Evolutionary conservation across 1,140 invertebrate genomes (phyloP).

Genomic region (Drosophila tsacasi): DNA sequence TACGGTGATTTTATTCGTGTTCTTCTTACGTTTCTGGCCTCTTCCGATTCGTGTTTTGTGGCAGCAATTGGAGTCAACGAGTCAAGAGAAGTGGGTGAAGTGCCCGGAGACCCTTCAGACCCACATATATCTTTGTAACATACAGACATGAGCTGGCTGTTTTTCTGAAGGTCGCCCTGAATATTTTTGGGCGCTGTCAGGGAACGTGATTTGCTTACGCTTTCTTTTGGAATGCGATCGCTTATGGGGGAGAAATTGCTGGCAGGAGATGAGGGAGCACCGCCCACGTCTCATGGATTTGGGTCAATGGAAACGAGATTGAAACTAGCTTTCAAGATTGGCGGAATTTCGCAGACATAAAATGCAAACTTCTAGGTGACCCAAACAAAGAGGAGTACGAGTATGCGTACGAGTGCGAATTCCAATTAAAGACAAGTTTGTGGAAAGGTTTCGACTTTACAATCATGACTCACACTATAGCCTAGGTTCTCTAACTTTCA

Average conservation of each 20-base stretch:
- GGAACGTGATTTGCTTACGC: slow-evolving; percentile 73
- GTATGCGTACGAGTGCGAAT: slow-evolving; percentile 9
- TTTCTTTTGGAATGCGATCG: slow-evolving; percentile 62
- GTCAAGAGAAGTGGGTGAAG: slow-evolving; percentile 48
- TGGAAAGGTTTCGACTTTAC: background rate
- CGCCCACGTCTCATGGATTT: slow-evolving; percentile 30
- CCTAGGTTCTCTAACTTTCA: too few species aligned
- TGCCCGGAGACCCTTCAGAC: slow-evolving; percentile 56
- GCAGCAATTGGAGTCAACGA: slow-evolving; percentile 53
- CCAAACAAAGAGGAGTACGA: background rate
- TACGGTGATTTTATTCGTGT: slow-evolving; percentile 52
- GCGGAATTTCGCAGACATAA: slow-evolving; percentile 29
- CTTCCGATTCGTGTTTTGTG: slow-evolving; percentile 21
- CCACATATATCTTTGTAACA: slow-evolving; percentile 32
- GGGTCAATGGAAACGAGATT: slow-evolving; percentile 38
- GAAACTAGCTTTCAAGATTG: slow-evolving; percentile 20
- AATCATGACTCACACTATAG: background rate
- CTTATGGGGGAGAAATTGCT: slow-evolving; percentile 9
- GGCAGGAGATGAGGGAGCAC: slow-evolving; percentile 4
- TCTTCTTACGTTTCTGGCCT: slow-evolving; percentile 21
- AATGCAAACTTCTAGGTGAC: slow-evolving; percentile 21
- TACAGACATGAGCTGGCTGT: slow-evolving; percentile 33
- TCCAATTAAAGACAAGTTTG: background rate
- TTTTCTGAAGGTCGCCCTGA: slow-evolving; percentile 66
- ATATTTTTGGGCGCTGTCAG: slow-evolving; percentile 41